These are phyloP conservation scores for Acestrorhynchus altus DNA, from an alignment of 2,797 vertebrate species.

Conservation along the genomic window DNA sequence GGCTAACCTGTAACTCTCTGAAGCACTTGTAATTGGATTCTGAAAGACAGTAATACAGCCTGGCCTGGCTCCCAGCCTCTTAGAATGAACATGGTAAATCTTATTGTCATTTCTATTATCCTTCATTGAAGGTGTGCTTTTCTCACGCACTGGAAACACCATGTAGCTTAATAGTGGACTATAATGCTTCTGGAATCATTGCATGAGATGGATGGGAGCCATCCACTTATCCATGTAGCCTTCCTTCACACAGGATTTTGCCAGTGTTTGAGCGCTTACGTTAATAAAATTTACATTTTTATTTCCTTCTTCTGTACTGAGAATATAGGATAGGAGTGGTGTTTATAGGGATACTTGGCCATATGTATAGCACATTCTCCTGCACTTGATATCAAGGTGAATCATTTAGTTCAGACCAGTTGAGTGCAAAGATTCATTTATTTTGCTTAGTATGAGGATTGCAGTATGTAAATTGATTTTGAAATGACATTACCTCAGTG, in stretches of 20 bases:
- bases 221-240: slow-evolving; percentile 66
- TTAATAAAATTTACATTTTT: background rate
- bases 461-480: no score
- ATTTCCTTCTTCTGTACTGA: background rate
- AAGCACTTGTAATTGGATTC: slow-evolving; percentile 43
- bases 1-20: slow-evolving; percentile 22
- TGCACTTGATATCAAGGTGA: no score
- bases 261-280: background rate
- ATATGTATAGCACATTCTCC: background rate
- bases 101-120: slow-evolving; percentile 75
- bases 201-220: slow-evolving; percentile 62
- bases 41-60: slow-evolving; percentile 67
- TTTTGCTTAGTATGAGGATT: no score
- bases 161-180: slow-evolving; percentile 59
- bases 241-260: background rate
- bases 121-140: slow-evolving; percentile 71
- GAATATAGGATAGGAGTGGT: background rate
- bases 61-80: slow-evolving; percentile 31
- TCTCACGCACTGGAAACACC: slow-evolving; percentile 51
- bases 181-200: slow-evolving; percentile 63
- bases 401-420: no score
- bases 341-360: background rate
- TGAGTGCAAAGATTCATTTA: no score
- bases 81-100: slow-evolving; percentile 74
- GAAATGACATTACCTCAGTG: no score